A percentile compares a stretch with the other conserved stretches of the same genome.
phyloP scores from a whole-genome alignment of 2,888 invertebrate genomes.

The Himalopsyche kuldschensis region DNA sequence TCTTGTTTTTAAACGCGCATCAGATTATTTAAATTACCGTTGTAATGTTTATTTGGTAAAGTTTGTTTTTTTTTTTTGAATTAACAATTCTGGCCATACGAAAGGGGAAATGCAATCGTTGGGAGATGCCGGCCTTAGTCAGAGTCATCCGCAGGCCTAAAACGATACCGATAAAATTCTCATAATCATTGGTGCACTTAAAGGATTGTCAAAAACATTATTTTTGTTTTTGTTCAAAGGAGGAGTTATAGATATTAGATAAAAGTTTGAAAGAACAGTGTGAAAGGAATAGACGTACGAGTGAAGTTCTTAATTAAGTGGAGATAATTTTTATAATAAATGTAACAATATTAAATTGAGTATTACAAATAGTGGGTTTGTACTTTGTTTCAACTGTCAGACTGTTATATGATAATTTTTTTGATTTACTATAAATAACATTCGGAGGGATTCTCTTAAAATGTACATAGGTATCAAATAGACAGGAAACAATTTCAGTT shows the following conservation, averaged over 20 bases:
- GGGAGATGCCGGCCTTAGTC: background rate
- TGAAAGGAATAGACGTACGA: background rate
- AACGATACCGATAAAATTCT: background rate
- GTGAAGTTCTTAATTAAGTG: background rate
- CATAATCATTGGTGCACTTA: background rate
- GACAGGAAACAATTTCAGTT: background rate
- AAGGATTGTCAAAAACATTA: background rate
- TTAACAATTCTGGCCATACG: background rate
- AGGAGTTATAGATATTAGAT: background rate
- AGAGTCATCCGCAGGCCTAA: background rate
- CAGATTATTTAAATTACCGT: background rate
- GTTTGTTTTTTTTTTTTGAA: background rate
- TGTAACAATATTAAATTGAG: background rate
- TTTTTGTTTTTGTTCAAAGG: background rate
- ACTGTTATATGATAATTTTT: constrained; percentile 28
- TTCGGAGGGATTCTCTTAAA: background rate
- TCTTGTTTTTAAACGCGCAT: too few relatives aligned
- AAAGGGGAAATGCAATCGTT: background rate
- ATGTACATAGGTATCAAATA: background rate
- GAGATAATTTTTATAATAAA: background rate
- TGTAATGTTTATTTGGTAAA: background rate
- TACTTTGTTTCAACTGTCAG: constrained; percentile 43
- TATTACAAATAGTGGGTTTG: constrained; percentile 40
- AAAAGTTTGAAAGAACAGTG: background rate
- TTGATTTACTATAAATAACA: constrained; percentile 9